Evolutionary conservation across 2,888 invertebrate species (phyloP), one percentile per base, ranked within the genome.

Genomic region (Tetranychus piercei): DNA sequence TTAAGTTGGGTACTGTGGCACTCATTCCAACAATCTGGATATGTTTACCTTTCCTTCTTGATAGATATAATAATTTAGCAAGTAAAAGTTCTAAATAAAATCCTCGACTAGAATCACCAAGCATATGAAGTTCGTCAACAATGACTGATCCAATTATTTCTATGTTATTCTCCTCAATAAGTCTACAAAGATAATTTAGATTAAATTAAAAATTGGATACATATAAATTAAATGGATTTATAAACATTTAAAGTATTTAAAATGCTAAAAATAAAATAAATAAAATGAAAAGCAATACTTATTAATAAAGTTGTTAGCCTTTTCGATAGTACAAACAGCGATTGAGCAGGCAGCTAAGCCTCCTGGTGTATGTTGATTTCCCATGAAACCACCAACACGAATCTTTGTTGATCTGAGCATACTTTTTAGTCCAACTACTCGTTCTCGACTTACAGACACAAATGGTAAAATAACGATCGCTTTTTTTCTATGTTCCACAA

Each of bases 291-390:
- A 5, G 3, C 23, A 34, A 5, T 71, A 71, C 71, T 44, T 71
- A 84, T 97, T 99, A 11, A 97, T 84, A 73, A 99, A 86, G 79
- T 91, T 90, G 82, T 97, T 97, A 1, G 96, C 97, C 83, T 97
- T 99, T 83, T 99, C 99, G 78, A 99, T 97, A 0, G 97, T 99
- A 81, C 96, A 97, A 79, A 99, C 89, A 69, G 95, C 96, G 76
- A 96, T 86, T 82, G 95, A 89, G 0, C 94, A 88, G 71, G 88
- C 85, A 77, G 88, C 87, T 79, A 96, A 88, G 0, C 95, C 94
- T 15, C 94, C 93, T 0, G 91, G 88, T 1, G 95, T 92, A 72
- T 88, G 87, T 80, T 90, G 87, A 20, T 90, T 89, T 0, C 97
- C 97, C 89, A 94, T 94, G 82, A 92, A 96, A 0, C 95, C 96